These are phyloP conservation scores for Eidolon helvum DNA, from an alignment of 2,113 vertebrate species.

Conservation along the genomic window DNA sequence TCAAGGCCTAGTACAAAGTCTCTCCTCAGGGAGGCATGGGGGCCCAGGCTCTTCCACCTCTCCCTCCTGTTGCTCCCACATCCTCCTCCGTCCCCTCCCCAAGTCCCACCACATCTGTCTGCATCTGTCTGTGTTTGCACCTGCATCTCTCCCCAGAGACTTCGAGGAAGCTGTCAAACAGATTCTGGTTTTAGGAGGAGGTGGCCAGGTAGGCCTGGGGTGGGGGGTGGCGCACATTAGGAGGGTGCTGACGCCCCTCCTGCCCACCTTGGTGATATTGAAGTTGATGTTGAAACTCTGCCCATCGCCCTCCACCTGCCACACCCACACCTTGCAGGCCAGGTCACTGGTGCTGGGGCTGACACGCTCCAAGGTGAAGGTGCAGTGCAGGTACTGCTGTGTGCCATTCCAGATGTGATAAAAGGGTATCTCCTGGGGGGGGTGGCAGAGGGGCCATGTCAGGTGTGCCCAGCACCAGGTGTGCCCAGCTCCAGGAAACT, in stretches of 20 bases:
- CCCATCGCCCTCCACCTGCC: constrained; percentile 98
- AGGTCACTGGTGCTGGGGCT: constrained; percentile 95
- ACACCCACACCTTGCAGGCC: constrained; percentile 98
- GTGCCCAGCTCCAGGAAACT: background rate
- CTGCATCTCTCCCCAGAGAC: background rate
- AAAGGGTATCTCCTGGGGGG: constrained; percentile 95
- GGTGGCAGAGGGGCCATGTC: background rate
- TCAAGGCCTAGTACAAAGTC: background rate
- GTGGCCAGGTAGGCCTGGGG: background rate
- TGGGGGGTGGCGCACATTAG: accelerated
- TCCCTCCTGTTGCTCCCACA: background rate
- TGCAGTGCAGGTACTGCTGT: constrained; percentile 96
- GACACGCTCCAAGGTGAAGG: constrained; percentile 96
- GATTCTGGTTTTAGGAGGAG: background rate
- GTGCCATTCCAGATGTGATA: constrained; percentile 98
- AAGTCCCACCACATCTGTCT: background rate
- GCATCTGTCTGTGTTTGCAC: background rate
- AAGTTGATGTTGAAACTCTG: constrained; percentile 97
- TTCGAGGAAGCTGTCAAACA: background rate
- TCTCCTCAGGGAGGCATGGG: background rate
- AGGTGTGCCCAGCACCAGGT: background rate
- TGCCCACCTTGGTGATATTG: constrained; percentile 95
- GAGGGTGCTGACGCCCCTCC: accelerated
- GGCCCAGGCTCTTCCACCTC: background rate
- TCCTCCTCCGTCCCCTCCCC: background rate